Evolutionary conservation across 2,113 vertebrate species (phyloP), one percentile per base, ranked within the genome.

Genomic region (Phylloscopus whistleri): DNA sequence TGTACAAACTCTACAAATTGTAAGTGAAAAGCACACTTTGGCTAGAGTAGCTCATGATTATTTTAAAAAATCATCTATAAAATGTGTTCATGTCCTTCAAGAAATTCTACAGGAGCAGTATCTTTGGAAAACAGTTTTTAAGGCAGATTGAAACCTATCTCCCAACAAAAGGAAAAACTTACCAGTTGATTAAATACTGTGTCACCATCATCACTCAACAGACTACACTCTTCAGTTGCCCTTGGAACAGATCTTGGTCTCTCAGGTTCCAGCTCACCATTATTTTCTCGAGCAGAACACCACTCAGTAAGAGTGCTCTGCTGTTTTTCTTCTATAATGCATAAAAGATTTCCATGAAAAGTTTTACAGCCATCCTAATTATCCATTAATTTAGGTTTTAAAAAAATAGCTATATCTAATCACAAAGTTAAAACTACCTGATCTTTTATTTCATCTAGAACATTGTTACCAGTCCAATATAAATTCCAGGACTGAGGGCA

Each of bases 231-330:
- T 88, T 98, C 97, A 13, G 96, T 64, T 49, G 98, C 49, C 66
- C 53, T 90, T 21, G 95, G 73, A 31, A 97, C 60, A n/a, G 92
- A 95, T 68, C 94, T 97, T 52, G 97, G 97, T 13, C 96, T 98
- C 75, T 74, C 97, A 77, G 87, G 73, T 37, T 98, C 97, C 35
- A 91, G 86, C n/a, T 93, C 97, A 53, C 87, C 87, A 39, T 58
- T 94, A 52, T 80, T 95, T 79, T 97, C 98, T 87, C 96, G 98
- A 63, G 97, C 97, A 44, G 98, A 97, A 89, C 98, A 99, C 99
- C 99, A 99, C 79, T 99, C 98, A 14, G 96, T 98, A 75, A 99
- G 97, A 30, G 96, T 97, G 21, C 94, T 98, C 96, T 99, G 98
- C 55, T 98, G 98, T 64, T 98, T 98, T 90, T 98, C 98, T 93